phyloP scores from a whole-genome alignment of 2,888 invertebrate genomes.

The Synanthedon andrenaeformis region DNA sequence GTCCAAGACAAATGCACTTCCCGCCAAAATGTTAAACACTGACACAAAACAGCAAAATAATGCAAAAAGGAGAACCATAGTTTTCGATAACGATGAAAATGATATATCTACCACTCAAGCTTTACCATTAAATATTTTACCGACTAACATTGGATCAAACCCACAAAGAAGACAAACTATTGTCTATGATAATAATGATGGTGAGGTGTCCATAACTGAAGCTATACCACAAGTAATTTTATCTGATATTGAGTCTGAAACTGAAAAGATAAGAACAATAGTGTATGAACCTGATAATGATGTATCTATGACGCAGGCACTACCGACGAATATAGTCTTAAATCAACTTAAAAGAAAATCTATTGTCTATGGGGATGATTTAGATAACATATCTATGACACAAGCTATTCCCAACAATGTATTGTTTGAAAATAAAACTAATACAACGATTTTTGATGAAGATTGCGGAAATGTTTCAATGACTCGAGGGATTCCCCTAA shows the following conservation, averaged over 20 bases:
- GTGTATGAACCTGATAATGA: constrained; percentile 13
- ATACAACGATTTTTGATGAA: neutral
- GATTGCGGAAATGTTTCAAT: neutral
- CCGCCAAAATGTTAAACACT: constrained; percentile 6
- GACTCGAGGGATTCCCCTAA: neutral
- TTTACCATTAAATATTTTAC: constrained; percentile 10
- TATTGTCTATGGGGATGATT: neutral
- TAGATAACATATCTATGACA: constrained; percentile 1
- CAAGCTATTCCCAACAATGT: neutral
- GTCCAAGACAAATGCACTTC: constrained; percentile 20
- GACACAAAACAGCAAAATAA: neutral
- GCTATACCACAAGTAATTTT: neutral
- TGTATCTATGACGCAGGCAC: constrained; percentile 24
- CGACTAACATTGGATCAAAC: too few relatives aligned
- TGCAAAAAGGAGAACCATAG: constrained; percentile 11
- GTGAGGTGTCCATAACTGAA: constrained; percentile 2
- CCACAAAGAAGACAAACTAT: neutral
- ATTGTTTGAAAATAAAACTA: neutral
- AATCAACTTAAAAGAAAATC: neutral
- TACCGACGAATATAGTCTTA: constrained; percentile 10
- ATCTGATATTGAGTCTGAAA: neutral
- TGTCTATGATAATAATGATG: neutral
- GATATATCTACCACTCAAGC: constrained; percentile 20
- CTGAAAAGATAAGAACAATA: constrained; percentile 12
- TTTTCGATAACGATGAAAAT: constrained; percentile 15